Percentiles rank a stretch among this genome's conserved stretches.
phyloP scores from a whole-genome alignment of 2,113 vertebrate species.

The Vimba vimba region DNA sequence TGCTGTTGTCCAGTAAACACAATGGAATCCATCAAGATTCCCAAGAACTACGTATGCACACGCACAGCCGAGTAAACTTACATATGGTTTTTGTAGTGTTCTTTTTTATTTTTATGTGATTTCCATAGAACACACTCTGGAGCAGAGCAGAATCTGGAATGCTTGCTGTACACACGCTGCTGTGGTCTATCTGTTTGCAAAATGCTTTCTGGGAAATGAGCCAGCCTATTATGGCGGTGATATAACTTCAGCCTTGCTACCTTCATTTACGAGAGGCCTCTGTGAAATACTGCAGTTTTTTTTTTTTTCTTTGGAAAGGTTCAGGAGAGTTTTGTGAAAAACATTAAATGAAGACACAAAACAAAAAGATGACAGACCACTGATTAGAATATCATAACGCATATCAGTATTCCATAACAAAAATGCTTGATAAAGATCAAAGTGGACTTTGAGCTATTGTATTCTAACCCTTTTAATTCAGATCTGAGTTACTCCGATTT shows the following conservation, averaged over 20 bases:
- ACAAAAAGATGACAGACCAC: background rate
- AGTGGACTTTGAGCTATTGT: background rate
- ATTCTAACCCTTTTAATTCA: background rate
- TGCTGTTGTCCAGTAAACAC: slow-evolving; percentile 12
- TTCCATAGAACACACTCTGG: slow-evolving; percentile 39
- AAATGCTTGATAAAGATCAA: background rate
- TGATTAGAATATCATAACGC: background rate
- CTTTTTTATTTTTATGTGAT: slow-evolving; percentile 42
- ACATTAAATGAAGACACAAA: background rate
- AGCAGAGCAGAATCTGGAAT: slow-evolving; percentile 40
- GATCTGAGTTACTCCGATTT: background rate
- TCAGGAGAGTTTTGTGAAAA: background rate
- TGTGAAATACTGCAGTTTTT: slow-evolving; percentile 45
- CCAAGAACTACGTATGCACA: background rate
- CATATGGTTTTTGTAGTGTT: slow-evolving; percentile 28
- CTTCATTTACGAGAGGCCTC: slow-evolving; percentile 60
- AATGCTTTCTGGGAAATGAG: slow-evolving; percentile 71
- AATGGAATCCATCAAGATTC: slow-evolving; percentile 23
- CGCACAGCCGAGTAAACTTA: slow-evolving; percentile 13
- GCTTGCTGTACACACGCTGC: slow-evolving; percentile 34
- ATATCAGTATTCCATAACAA: background rate
- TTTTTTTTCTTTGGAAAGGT: background rate
- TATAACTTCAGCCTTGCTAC: slow-evolving; percentile 65
- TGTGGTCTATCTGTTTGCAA: slow-evolving; percentile 51
- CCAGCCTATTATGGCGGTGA: slow-evolving; percentile 69